A percentile compares a stretch with the other conserved stretches of the same genome.
Conservation (phyloP, 1,140 invertebrate genomes). For the Callitettix versicolor region DNA sequence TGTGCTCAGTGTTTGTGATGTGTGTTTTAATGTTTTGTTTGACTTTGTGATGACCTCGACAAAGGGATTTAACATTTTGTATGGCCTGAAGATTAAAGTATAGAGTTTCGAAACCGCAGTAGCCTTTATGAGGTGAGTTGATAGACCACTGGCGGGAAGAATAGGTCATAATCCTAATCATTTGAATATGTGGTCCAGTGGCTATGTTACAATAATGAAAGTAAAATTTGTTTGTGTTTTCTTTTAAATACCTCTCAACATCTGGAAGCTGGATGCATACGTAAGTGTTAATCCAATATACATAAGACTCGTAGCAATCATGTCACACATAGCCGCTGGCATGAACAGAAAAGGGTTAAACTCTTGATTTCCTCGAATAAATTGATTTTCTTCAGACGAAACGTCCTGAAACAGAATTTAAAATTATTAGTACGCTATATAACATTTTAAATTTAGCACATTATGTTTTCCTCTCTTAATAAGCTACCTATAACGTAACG, state of each 20-base stretch:
- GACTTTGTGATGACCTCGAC: too few relatives aligned
- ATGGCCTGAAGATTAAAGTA: too few relatives aligned
- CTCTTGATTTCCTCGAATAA: constrained; percentile 53
- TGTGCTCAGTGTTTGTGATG: too few relatives aligned
- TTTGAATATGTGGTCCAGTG: too few relatives aligned
- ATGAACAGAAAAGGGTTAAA: constrained; percentile 76
- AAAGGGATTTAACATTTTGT: too few relatives aligned
- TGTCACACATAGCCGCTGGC: constrained; percentile 76
- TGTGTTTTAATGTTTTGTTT: too few relatives aligned
- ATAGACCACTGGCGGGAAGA: too few relatives aligned
- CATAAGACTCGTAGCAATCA: constrained; percentile 73
- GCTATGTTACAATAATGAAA: too few relatives aligned
- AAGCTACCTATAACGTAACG: neutral
- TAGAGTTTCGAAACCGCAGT: too few relatives aligned
- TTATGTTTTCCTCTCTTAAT: neutral
- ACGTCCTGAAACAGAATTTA: constrained; percentile 45
- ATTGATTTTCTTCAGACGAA: constrained; percentile 40
- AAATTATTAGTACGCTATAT: neutral
- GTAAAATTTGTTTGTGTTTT: constrained; percentile 1
- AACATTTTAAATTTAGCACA: neutral
- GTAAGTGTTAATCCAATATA: constrained; percentile 87
- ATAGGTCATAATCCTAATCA: too few relatives aligned
- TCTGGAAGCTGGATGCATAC: constrained; percentile 90
- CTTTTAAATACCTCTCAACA: constrained; percentile 73
- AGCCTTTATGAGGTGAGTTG: too few relatives aligned